Evolutionary conservation across 2,888 invertebrate genomes (phyloP), one percentile per base, ranked within the genome.

Genomic region (Cataglyphis livida): DNA sequence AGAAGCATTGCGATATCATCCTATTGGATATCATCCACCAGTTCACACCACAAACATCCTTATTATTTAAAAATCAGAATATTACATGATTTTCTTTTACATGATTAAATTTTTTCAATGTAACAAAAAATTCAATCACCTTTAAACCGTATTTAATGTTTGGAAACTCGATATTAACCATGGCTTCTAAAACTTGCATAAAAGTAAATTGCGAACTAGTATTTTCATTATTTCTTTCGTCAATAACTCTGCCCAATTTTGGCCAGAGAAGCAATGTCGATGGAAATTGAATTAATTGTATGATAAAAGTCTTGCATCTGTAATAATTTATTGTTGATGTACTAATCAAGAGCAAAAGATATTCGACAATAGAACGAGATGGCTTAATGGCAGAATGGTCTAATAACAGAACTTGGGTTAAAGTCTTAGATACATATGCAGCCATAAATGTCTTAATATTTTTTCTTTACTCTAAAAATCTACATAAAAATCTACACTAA

Each of bases 11-110:
- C 0, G 91, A 85, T 44, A 94, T 78, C 81, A 94, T 83, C 84
- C 91, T 90, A 73, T 93, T 90, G 81, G 93, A 94, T 79, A 94
- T 91, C 89, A 93, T 92, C 92, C 94, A 94, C 94, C 94, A 94
- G 66, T 91, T 88, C 3, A 92, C 82, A 44, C 94, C 94, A 75
- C 91, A 94, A 54, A 92, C 90, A 73, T 85, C 90, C 94, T 94
- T 70, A 28, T 66, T 4, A 2, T 70, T n/a, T 57, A 15, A 79
- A 35, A 79, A 61, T 59, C 21, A 9, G 12, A 25, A 35, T 18
- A 4, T 78, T 78, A 79, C 1, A 38, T 28, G 7, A 15, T 64
- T 15, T 32, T n/a, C 44, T 35, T 59, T 59, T 54, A 44, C 6
- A 38, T n/a, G 51, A 65, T 4, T 15, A 51, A 38, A 61, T 61